Evolutionary conservation across 1,140 invertebrate species (phyloP).

Genomic region (Euglossa dilemma): DNA sequence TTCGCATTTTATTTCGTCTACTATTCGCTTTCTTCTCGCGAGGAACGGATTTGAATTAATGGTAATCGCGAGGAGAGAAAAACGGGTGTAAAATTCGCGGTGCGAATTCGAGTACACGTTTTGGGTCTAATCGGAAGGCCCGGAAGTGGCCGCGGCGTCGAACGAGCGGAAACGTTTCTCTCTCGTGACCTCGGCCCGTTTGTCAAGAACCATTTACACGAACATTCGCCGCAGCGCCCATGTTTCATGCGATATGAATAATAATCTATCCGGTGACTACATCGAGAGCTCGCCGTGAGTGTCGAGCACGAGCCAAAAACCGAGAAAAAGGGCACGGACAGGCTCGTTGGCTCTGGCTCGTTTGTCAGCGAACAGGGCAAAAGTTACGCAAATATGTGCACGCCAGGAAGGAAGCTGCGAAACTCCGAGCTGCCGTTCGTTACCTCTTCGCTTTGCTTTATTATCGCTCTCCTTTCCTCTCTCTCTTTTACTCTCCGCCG

Average conservation of each 20-base stretch:
- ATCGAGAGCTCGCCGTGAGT: slow-evolving; percentile 49
- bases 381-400: slow-evolving; percentile 70
- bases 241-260: slow-evolving; percentile 80
- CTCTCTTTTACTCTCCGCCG: background rate
- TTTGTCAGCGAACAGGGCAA: slow-evolving; percentile 56
- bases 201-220: slow-evolving; percentile 45
- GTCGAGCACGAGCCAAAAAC: slow-evolving; percentile 42
- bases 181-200: slow-evolving; percentile 40
- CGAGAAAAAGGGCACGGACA: slow-evolving; percentile 24
- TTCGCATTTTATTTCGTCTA: too few relatives aligned
- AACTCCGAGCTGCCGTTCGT: background rate
- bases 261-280: slow-evolving; percentile 74
- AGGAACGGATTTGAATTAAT: too few relatives aligned
- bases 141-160: slow-evolving; percentile 21
- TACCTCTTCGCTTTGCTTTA: background rate
- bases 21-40: background rate
- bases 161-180: slow-evolving; percentile 32
- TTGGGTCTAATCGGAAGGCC: background rate
- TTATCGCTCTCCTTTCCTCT: background rate
- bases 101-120: background rate
- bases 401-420: background rate
- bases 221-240: slow-evolving; percentile 78
- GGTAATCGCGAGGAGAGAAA: background rate
- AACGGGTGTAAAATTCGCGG: background rate
- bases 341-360: slow-evolving; percentile 51